Evolutionary conservation across 2,113 vertebrate genomes (phyloP).

Genomic region (Pavo muticus): DNA sequence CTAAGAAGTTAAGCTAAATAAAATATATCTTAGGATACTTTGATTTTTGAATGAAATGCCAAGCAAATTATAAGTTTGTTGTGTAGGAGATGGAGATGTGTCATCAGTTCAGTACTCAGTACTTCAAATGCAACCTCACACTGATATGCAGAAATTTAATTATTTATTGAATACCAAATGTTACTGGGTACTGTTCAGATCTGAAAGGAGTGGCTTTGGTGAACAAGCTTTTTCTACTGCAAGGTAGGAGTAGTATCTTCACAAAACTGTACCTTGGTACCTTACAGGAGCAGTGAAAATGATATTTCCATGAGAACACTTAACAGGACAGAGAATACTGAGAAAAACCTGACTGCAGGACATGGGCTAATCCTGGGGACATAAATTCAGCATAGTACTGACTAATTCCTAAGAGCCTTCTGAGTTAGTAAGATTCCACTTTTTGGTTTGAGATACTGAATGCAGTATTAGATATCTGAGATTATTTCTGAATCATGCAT

Average conservation of each 20-base stretch:
- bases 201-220: neutral
- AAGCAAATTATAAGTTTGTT: neutral
- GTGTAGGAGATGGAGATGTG: neutral
- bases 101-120: neutral
- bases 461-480: neutral
- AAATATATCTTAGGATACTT: neutral
- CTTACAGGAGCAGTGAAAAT: neutral
- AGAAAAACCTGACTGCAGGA: neutral
- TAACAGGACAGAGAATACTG: neutral
- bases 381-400: neutral
- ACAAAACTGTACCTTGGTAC: neutral
- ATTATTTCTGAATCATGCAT: neutral
- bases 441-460: neutral
- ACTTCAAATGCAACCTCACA: neutral
- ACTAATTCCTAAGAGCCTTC: neutral
- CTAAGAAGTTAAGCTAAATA: too few relatives aligned
- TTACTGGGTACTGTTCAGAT: neutral
- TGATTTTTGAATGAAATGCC: neutral
- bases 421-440: neutral
- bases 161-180: neutral
- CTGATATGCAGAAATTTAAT: neutral
- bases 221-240: neutral
- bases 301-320: neutral
- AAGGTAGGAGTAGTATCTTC: neutral
- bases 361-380: neutral